A percentile compares a stretch with the other conserved stretches of the same genome.
phyloP scores from a whole-genome alignment of 30 jellyfish, hydroid and myxozoan genomes.

The Rhopilema esculentum region DNA sequence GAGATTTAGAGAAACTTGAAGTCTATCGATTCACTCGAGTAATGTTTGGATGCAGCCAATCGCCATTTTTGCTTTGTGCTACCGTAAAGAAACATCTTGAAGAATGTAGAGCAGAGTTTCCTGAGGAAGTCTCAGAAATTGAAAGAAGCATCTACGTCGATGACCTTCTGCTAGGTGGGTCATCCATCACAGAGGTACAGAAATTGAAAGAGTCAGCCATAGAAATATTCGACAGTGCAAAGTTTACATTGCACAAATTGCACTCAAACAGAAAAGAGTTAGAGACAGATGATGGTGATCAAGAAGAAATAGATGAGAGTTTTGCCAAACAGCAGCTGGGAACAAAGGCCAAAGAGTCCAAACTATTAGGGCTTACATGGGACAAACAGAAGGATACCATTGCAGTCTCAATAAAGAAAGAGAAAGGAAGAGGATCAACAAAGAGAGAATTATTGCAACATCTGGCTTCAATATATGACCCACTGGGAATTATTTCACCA shows the following conservation, averaged over 20 bases:
- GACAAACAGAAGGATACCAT: slow-evolving; percentile 42
- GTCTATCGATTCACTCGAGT: slow-evolving; percentile 20
- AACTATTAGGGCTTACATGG: slow-evolving; percentile 54
- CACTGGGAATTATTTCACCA: slow-evolving; percentile 72
- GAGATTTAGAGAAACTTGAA: slow-evolving; percentile 15
- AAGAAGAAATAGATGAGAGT: not conserved
- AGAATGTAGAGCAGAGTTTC: not conserved
- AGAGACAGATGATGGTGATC: not conserved
- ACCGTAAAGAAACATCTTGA: slow-evolving; percentile 6
- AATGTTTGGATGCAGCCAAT: slow-evolving; percentile 13
- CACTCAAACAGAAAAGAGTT: not conserved
- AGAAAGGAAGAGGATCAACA: slow-evolving; percentile 8
- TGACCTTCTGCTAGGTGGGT: not conserved
- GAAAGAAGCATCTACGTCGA: not conserved
- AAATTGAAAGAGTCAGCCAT: slow-evolving; percentile 22
- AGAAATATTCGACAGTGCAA: slow-evolving; percentile 25
- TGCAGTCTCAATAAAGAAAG: slow-evolving; percentile 13
- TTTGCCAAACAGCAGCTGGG: slow-evolving; percentile 49
- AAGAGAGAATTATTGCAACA: slow-evolving; percentile 61
- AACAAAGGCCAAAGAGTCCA: not conserved
- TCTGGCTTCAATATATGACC: slow-evolving; percentile 66
- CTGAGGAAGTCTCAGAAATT: not conserved
- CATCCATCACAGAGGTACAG: not conserved
- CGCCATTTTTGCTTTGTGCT: slow-evolving; percentile 34
- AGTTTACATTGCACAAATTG: not conserved